phyloP scores from a whole-genome alignment of 2,113 vertebrate genomes.

The Thalassarche chlororhynchos region DNA sequence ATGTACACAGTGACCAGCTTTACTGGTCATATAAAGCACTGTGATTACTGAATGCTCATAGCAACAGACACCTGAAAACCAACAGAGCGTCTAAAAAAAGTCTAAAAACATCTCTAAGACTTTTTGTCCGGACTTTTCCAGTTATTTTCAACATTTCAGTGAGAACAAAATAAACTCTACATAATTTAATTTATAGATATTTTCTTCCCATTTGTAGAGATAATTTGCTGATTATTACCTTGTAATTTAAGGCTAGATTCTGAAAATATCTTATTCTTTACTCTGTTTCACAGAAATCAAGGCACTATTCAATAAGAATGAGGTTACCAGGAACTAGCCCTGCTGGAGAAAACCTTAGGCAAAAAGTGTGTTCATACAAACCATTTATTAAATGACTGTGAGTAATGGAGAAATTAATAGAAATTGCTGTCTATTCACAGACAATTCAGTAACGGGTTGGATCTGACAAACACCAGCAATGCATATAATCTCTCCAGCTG shows the following conservation, averaged over 20 bases:
- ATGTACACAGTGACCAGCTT: not conserved
- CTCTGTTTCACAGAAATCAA: not conserved
- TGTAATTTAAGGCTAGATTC: not conserved
- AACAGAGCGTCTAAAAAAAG: not conserved
- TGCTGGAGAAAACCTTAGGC: not conserved
- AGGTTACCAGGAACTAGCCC: not conserved
- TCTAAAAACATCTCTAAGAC: not conserved
- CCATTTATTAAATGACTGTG: slow-evolving; percentile 8
- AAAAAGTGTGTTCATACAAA: not conserved
- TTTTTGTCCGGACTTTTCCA: not conserved
- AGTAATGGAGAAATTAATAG: slow-evolving; percentile 34
- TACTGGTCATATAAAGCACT: not conserved
- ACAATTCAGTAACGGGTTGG: not conserved
- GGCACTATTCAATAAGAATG: not conserved
- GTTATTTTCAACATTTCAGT: not conserved
- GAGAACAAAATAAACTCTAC: not conserved
- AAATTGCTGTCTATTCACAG: slow-evolving; percentile 7
- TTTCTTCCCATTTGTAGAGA: not conserved
- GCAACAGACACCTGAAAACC: not conserved
- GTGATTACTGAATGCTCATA: not conserved
- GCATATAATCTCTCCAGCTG: not conserved
- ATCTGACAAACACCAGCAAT: slow-evolving; percentile 1
- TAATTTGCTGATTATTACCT: not conserved
- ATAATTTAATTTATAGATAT: not conserved
- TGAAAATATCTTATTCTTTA: not conserved